phyloP scores from a whole-genome alignment of 2,113 vertebrate species.

The Epinephelus moara region DNA sequence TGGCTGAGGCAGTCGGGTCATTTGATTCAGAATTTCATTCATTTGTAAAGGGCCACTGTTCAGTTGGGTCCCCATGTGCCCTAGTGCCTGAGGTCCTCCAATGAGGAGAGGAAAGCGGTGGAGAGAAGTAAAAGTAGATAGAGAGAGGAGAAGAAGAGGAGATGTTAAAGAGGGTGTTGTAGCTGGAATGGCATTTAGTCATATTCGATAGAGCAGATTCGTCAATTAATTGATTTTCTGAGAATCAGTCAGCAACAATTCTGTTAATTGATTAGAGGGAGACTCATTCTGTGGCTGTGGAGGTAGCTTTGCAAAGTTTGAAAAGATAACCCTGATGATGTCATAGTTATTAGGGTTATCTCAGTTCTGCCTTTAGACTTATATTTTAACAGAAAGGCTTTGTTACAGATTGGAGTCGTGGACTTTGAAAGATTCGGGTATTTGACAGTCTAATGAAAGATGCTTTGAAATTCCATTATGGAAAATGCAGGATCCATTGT shows the following conservation, averaged over 20 bases:
- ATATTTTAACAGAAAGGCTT: neutral
- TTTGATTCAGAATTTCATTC: slow-evolving; percentile 59
- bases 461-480: neutral
- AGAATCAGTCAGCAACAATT: neutral
- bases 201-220: neutral
- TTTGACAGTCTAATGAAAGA: neutral
- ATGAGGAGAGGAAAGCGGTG: neutral
- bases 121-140: neutral
- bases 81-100: slow-evolving; percentile 2
- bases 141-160: neutral
- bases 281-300: neutral
- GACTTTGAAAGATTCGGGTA: neutral
- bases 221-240: neutral
- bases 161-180: neutral
- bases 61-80: slow-evolving; percentile 31
- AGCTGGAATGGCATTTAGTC: neutral
- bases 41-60: slow-evolving; percentile 55
- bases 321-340: neutral
- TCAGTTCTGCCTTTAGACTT: neutral
- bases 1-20: slow-evolving; percentile 49
- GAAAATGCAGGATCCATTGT: neutral
- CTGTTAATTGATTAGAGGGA: neutral
- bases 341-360: neutral
- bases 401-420: neutral
- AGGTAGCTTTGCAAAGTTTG: neutral